Conservation (phyloP, 2,888 invertebrate species). For the Tenodera sinensis region DNA sequence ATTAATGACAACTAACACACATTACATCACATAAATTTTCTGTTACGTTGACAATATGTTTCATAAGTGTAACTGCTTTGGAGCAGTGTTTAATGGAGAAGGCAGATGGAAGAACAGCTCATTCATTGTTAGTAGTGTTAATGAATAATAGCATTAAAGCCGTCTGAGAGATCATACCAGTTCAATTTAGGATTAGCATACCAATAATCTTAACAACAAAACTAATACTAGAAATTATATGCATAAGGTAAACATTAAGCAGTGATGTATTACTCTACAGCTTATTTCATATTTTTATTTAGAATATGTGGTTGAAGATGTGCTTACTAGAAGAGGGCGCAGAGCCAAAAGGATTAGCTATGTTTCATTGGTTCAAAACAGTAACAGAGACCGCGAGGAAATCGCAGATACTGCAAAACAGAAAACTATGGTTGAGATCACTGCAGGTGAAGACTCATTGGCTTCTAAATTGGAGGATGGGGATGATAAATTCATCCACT, state of each 20-base stretch:
- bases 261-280: not conserved
- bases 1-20: too few species aligned
- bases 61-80: too few species aligned
- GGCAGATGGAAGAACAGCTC: too few species aligned
- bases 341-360: constrained; percentile 12
- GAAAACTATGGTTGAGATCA: not conserved
- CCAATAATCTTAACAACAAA: too few species aligned
- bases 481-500: not conserved
- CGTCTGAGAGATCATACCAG: too few species aligned
- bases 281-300: not conserved
- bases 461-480: not conserved
- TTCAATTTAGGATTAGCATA: too few species aligned
- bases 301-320: constrained; percentile 7
- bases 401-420: not conserved
- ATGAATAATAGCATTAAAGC: too few species aligned
- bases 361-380: not conserved
- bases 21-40: too few species aligned
- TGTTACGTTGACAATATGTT: too few species aligned
- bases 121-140: too few species aligned
- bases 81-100: too few species aligned
- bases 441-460: not conserved
- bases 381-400: not conserved
- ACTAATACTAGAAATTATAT: not conserved
- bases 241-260: not conserved
- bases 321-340: constrained; percentile 7